A percentile compares a stretch with the other conserved stretches of the same genome.
These are phyloP conservation scores for Neopelma chrysocephalum DNA, from an alignment of 2,797 vertebrate genomes.

Conservation along the genomic window DNA sequence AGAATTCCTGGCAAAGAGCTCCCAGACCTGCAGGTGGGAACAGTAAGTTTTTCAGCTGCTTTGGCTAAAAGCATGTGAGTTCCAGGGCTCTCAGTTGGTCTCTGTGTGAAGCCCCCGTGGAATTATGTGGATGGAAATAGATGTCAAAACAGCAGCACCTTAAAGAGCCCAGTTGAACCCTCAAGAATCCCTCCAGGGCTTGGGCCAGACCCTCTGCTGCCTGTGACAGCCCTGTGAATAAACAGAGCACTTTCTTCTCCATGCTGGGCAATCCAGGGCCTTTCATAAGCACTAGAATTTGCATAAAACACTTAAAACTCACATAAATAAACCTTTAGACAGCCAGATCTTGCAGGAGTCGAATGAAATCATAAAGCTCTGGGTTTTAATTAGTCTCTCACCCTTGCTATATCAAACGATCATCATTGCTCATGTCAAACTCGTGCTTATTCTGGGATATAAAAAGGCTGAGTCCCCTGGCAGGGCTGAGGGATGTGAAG, in stretches of 20 bases:
- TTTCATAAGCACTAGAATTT: not conserved
- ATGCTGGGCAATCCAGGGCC: not conserved
- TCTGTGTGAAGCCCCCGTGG: not conserved
- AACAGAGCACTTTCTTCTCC: not conserved
- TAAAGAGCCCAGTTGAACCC: not conserved
- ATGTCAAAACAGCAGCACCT: not conserved
- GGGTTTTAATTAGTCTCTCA: constrained; percentile 41
- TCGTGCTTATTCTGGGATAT: not conserved
- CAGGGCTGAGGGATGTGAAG: not conserved
- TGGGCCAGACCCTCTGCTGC: not conserved
- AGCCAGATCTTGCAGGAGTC: constrained; percentile 10
- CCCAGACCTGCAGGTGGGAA: not conserved
- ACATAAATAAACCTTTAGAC: constrained; percentile 18
- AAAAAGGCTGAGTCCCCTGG: not conserved
- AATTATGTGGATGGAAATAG: not conserved
- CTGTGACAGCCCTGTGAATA: not conserved
- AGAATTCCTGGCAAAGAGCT: not conserved
- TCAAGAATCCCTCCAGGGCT: not conserved
- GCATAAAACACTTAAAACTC: constrained; percentile 25
- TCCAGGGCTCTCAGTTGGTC: not conserved
- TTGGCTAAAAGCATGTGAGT: not conserved
- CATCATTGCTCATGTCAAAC: constrained; percentile 29
- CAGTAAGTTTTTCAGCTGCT: not conserved
- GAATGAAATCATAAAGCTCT: constrained; percentile 8
- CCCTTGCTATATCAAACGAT: not conserved